Percentiles rank a stretch among this genome's conserved stretches.
These are phyloP conservation scores for Cantharis nigra DNA, from an alignment of 2,888 invertebrate genomes.

Conservation along the genomic window DNA sequence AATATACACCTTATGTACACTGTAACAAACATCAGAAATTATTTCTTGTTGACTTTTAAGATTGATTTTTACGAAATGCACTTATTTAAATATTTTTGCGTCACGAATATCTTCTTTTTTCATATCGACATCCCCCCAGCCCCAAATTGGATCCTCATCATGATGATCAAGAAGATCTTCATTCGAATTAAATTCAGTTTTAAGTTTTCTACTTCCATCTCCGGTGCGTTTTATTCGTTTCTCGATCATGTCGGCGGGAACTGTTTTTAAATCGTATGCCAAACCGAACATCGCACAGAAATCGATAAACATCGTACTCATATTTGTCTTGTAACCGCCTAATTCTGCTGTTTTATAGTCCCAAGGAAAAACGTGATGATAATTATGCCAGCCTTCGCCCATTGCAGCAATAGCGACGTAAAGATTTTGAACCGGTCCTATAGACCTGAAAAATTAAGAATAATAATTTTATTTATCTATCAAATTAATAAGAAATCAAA, in stretches of 20 bases:
- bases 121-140: conserved; percentile 83
- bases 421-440: conserved; percentile 79
- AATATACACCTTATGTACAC: too few species aligned
- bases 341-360: conserved; percentile 90
- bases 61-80: too few species aligned
- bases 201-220: conserved; percentile 36
- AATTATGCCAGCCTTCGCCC: conserved; percentile 94
- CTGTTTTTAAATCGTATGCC: conserved; percentile 85
- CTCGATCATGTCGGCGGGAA: conserved; percentile 67
- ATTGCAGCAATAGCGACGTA: conserved; percentile 72
- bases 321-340: conserved; percentile 57
- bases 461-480: too few species aligned
- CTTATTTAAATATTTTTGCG: conserved; percentile 31
- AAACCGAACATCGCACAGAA: conserved; percentile 63
- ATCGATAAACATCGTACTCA: conserved; percentile 48
- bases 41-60: too few species aligned
- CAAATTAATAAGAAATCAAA: neutral
- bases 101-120: conserved; percentile 63
- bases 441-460: conserved; percentile 48
- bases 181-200: neutral
- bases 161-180: conserved; percentile 47
- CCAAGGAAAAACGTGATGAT: conserved; percentile 92
- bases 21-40: too few species aligned
- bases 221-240: conserved; percentile 23
- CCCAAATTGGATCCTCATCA: conserved; percentile 69